Percentiles rank a stretch among this genome's conserved stretches.
Evolutionary conservation across 2,888 invertebrate species (phyloP).

Genomic region (Hyposoter didymator): DNA sequence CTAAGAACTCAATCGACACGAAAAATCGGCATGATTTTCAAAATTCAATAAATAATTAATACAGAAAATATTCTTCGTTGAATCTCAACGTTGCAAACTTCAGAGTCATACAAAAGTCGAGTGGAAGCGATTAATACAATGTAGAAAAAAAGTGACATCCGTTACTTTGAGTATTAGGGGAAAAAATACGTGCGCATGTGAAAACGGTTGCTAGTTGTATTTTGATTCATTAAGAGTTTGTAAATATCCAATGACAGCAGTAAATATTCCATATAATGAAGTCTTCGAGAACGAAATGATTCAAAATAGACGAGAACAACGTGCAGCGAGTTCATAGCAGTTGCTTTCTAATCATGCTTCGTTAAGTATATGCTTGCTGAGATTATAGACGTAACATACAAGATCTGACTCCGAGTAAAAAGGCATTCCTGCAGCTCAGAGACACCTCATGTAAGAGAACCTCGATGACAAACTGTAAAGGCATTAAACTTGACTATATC

Average conservation of each 20-base stretch:
- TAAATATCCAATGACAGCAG: background rate
- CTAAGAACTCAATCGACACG: too few species aligned
- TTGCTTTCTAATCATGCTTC: background rate
- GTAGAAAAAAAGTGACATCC: background rate
- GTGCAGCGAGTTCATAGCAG: background rate
- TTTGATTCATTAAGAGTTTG: background rate
- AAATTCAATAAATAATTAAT: too few species aligned
- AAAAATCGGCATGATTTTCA: too few species aligned
- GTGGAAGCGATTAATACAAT: background rate
- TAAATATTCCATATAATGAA: background rate
- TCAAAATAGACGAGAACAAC: background rate
- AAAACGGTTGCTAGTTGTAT: background rate
- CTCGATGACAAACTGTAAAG: constrained; percentile 17
- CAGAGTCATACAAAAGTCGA: background rate
- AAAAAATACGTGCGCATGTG: background rate
- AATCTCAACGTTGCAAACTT: too few species aligned
- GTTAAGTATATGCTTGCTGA: constrained; percentile 12
- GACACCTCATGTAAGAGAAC: background rate
- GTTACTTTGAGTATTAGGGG: background rate
- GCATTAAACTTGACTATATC: constrained; percentile 10
- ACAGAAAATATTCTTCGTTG: too few species aligned
- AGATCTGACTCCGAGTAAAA: constrained; percentile 26
- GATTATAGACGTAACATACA: constrained; percentile 1
- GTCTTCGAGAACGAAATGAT: background rate
- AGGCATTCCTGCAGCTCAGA: background rate